Evolutionary conservation across 1,140 invertebrate genomes (phyloP).

Genomic region (Hermetia illucens): DNA sequence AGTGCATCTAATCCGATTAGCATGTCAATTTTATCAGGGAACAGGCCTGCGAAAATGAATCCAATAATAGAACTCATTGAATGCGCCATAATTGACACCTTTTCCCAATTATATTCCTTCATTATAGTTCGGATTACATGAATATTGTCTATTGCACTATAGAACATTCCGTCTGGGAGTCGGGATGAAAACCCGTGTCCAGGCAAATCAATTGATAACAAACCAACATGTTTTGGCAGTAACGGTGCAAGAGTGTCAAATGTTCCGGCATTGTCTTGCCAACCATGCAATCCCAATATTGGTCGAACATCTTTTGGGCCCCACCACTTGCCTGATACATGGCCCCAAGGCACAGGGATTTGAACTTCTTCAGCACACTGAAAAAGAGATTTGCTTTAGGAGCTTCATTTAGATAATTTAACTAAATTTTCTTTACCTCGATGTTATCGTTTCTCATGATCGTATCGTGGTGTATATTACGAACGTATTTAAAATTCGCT

Average conservation of each 20-base stretch:
- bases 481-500: too few species aligned
- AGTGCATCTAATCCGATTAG: constrained; percentile 46
- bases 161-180: constrained; percentile 43
- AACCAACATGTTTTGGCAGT: constrained; percentile 38
- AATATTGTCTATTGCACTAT: constrained; percentile 40
- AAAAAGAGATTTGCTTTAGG: too few species aligned
- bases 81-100: constrained; percentile 50
- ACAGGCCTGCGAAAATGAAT: constrained; percentile 40
- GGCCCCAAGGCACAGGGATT: constrained; percentile 49
- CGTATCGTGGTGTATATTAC: too few species aligned
- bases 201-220: constrained; percentile 53
- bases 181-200: constrained; percentile 56
- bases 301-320: constrained; percentile 43
- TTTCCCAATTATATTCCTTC: constrained; percentile 51
- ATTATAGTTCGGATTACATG: constrained; percentile 39
- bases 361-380: constrained; percentile 44
- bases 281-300: constrained; percentile 57
- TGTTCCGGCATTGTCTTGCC: constrained; percentile 59
- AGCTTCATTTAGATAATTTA: too few species aligned
- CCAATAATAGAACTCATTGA: constrained; percentile 47
- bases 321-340: constrained; percentile 55
- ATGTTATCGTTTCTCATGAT: too few species aligned
- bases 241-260: constrained; percentile 53
- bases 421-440: too few species aligned
- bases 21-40: constrained; percentile 42